A percentile compares a stretch with the other conserved stretches of the same genome.
phyloP scores from a whole-genome alignment of 1,140 invertebrate genomes.

The Neocloeon triangulifer region DNA sequence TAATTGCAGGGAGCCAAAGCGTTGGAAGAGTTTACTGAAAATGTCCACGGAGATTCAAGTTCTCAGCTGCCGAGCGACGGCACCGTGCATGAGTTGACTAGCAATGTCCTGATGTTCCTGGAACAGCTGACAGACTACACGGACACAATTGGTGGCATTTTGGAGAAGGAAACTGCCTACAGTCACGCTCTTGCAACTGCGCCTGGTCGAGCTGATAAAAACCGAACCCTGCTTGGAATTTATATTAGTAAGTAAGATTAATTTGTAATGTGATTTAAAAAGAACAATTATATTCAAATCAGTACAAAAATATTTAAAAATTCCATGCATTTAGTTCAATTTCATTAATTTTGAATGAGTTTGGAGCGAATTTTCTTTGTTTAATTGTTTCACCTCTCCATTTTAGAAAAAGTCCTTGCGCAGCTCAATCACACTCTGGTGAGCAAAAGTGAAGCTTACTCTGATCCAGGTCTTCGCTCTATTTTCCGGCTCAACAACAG shows the following conservation, averaged over 20 bases:
- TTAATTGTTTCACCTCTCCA: too few species aligned
- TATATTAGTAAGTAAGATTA: constrained; percentile 38
- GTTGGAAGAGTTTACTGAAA: constrained; percentile 82
- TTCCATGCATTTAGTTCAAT: too few species aligned
- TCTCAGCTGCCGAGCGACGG: constrained; percentile 78
- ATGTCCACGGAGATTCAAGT: constrained; percentile 60
- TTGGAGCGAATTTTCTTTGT: too few species aligned
- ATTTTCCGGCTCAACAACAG: constrained; percentile 82
- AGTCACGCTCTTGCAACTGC: constrained; percentile 19
- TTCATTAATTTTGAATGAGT: too few species aligned
- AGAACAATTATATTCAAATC: not conserved
- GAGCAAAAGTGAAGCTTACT: constrained; percentile 54
- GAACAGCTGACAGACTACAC: constrained; percentile 61
- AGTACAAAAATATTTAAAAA: too few species aligned
- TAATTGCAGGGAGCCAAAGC: constrained; percentile 51
- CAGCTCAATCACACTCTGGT: constrained; percentile 64
- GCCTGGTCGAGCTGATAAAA: constrained; percentile 18
- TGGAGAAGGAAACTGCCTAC: constrained; percentile 34
- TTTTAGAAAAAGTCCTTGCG: constrained; percentile 55
- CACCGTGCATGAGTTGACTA: constrained; percentile 87
- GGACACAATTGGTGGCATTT: constrained; percentile 43
- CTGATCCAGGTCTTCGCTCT: constrained; percentile 54
- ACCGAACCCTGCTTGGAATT: constrained; percentile 41
- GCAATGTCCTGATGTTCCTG: constrained; percentile 73
- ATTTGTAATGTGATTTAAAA: constrained; percentile 7